These are phyloP conservation scores for Drosophila paramelanica DNA, from an alignment of 2,888 invertebrate genomes.

Conservation along the genomic window DNA sequence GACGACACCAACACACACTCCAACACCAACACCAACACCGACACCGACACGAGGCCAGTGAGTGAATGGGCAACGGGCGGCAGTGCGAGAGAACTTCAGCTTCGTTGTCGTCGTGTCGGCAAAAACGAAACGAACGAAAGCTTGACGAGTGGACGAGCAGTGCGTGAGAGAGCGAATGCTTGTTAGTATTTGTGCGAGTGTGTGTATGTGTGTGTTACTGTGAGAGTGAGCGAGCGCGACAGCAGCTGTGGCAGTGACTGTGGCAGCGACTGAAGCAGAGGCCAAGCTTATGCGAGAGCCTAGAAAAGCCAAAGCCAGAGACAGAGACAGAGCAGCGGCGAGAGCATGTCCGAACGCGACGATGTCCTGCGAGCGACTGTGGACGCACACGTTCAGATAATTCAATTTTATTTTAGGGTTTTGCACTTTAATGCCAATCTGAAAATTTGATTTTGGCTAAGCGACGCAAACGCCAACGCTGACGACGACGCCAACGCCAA, in stretches of 20 bases:
- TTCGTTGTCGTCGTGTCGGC: slow-evolving; percentile 36
- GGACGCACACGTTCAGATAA: slow-evolving; percentile 82
- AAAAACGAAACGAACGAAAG: slow-evolving; percentile 63
- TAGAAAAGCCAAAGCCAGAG: slow-evolving; percentile 44
- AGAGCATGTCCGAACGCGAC: slow-evolving; percentile 73
- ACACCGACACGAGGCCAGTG: slow-evolving; percentile 50
- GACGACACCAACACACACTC: slow-evolving; percentile 53
- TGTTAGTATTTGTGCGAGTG: slow-evolving; percentile 13
- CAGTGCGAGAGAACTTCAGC: slow-evolving; percentile 51
- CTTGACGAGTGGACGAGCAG: slow-evolving; percentile 63
- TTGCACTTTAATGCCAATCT: slow-evolving; percentile 84
- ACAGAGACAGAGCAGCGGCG: slow-evolving; percentile 49
- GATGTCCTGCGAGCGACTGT: slow-evolving; percentile 74
- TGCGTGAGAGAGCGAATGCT: slow-evolving; percentile 47
- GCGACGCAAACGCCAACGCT: slow-evolving; percentile 54
- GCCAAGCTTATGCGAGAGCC: slow-evolving; percentile 49
- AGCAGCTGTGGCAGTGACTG: slow-evolving; percentile 31
- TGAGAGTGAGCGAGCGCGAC: slow-evolving; percentile 22
- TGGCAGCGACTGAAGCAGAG: slow-evolving; percentile 36
- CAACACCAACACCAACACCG: slow-evolving; percentile 41
- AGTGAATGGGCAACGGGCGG: slow-evolving; percentile 58
- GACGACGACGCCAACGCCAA: slow-evolving; percentile 39
- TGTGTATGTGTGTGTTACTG: slow-evolving; percentile 3
- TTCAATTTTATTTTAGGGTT: slow-evolving; percentile 84
- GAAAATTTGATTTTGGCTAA: slow-evolving; percentile 83